Percentiles rank a stretch among this genome's conserved stretches.
phyloP scores from a whole-genome alignment of 2,113 vertebrate species.

The Oriolus oriolus region DNA sequence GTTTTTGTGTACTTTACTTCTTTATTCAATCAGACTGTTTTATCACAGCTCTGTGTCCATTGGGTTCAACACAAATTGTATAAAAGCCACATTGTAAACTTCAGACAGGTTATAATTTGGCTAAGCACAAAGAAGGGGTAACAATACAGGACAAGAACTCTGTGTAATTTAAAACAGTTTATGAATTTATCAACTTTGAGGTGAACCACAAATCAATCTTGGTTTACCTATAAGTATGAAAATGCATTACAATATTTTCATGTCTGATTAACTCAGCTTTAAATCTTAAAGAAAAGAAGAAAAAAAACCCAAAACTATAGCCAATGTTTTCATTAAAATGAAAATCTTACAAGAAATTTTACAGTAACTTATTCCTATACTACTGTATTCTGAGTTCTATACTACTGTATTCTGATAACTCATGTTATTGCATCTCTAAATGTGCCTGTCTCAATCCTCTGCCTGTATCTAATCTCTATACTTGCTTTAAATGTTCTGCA shows the following conservation, averaged over 20 bases:
- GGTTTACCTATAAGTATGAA: not conserved
- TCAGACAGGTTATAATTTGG: not conserved
- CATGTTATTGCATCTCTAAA: not conserved
- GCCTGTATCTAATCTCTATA: not conserved
- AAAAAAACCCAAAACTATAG: not conserved
- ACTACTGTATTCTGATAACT: not conserved
- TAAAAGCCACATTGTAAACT: not conserved
- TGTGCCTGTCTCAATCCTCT: not conserved
- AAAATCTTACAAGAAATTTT: not conserved
- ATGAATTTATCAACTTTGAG: not conserved
- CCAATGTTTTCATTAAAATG: not conserved
- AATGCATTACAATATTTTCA: not conserved
- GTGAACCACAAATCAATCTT: not conserved
- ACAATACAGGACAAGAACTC: not conserved
- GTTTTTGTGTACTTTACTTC: not conserved
- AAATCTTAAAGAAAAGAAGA: not conserved
- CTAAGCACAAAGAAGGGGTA: not conserved
- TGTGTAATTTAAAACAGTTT: not conserved
- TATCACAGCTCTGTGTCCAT: not conserved
- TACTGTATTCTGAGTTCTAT: not conserved
- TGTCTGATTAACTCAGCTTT: not conserved
- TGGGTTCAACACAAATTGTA: not conserved
- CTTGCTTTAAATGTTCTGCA: constrained; percentile 16
- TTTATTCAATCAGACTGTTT: not conserved
- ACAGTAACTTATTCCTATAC: not conserved